A percentile compares a stretch with the other conserved stretches of the same genome.
Conservation (phyloP, 2,113 vertebrate genomes). For the Otis tarda region DNA sequence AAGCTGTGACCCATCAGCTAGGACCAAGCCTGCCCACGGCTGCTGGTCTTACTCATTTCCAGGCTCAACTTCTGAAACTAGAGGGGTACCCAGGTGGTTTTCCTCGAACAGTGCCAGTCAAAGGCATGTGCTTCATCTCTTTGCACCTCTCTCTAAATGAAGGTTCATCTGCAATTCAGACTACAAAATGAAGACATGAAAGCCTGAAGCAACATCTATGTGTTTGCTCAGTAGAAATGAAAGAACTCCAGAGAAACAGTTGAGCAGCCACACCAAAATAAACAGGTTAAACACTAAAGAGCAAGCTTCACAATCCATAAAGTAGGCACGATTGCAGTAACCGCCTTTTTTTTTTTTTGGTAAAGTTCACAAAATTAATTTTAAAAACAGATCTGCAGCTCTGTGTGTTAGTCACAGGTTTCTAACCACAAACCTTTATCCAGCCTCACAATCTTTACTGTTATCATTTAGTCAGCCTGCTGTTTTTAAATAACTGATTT, state of each 20-base stretch:
- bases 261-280: neutral
- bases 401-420: neutral
- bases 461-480: neutral
- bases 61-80: neutral
- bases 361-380: neutral
- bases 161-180: neutral
- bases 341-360: neutral
- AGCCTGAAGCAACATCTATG: neutral
- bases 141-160: neutral
- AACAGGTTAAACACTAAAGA: neutral
- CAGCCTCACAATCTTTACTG: neutral
- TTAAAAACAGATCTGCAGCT: neutral
- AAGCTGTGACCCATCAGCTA: neutral
- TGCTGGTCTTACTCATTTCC: neutral
- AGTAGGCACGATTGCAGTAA: rapidly evolving
- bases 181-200: neutral
- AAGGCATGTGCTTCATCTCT: neutral
- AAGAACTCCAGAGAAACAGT: neutral
- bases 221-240: neutral
- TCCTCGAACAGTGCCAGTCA: neutral
- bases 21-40: neutral
- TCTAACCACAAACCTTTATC: neutral
- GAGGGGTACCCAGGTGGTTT: neutral
- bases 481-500: neutral
- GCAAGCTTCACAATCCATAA: neutral